Base-by-base conservation (phyloP, 2,797 vertebrate genomes). In the Takifugu rubripes region DNA sequence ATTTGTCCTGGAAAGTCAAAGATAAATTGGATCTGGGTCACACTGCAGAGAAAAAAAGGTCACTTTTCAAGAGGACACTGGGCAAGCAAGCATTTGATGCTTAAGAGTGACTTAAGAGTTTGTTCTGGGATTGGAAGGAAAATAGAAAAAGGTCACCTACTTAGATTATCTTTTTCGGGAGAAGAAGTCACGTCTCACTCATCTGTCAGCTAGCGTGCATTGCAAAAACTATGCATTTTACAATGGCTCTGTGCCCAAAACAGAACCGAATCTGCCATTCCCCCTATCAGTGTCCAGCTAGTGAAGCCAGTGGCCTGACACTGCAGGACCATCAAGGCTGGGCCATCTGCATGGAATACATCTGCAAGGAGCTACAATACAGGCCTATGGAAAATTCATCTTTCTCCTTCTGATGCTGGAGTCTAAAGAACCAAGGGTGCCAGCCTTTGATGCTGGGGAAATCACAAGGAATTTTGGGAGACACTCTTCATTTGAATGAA, bases 201-300 rank as follows among this genome's bases (percentile, higher is more conserved):
- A 36, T 0, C 24, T 11, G 25, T 4, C 12, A 40, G 27, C 51
- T 6, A 12, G 44, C 17, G 54, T 17, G 50, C 9, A 46, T 21
- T 33, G 33, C 33, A 46, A 17, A 46, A 64, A 72, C 52, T 9
- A 21, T 26, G 48, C 36, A 16, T 73, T 56, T 53, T 59, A 9
- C 24, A 48, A 68, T 55, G 43, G 36, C 50, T 44, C 64, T 45
- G 27, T 16, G 29, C 10, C 33, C 9, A 33, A 33, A 42, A 14
- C 42, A 36, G n/a, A 61, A 40, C 45, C 51, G 21, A 21, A 33
- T 47, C 8, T 33, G 47, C 53, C 56, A 25, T 21, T 42, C 59
- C 33, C 62, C 54, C 62, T 40, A 27, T 46, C n/a, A 3, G 3
- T 40, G 25, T 48, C 52, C 43, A 60, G 51, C 44, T 29, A 11